Evolutionary conservation across 2,113 vertebrate genomes (phyloP), one percentile per base, ranked within the genome.

Genomic region (Amazona guildingii): DNA sequence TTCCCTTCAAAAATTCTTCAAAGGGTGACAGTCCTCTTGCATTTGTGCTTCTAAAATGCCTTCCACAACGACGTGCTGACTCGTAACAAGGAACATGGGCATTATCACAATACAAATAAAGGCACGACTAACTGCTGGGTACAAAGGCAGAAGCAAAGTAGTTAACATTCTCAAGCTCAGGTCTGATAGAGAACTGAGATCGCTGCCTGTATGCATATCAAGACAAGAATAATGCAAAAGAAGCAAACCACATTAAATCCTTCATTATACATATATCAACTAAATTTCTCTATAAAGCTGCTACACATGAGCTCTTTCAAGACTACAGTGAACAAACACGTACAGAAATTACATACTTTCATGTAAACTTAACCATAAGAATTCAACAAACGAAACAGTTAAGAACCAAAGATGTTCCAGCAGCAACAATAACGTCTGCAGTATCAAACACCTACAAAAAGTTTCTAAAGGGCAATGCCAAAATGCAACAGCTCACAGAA

Each of bases 51-150:
- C 57, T 70, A 41, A 94, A 90, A 85, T 7, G 70, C 78, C 23
- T 75, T 83, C 84, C 68, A 80, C 43, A 51, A 81, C 2, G 23
- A 80, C 43, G 27, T 83, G 79, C 79, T 77, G 79, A 93, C 33
- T 76, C 55, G 0, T 68, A 70, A 69, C 76, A 83, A 78, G 43
- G 63, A 78, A 91, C 48, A 84, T 0, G 8, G 49, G 52, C 78
- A 48, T 57, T 77, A 90, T 64, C 70, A 68, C 67, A 83, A 52
- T 21, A 85, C 86, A 95, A 92, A 96, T 57, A 92, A 35, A 91
- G 59, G 84, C 75, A 85, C 3, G 1, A 83, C 84, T 61, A 61
- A 79, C 78, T 69, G 67, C 78, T 95, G 69, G 39, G 25, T 49
- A 89, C 75, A 89, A 39, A 57, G 52, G 63, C 41, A 94, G 62